Evolutionary conservation across 2,113 vertebrate species (phyloP), one percentile per base, ranked within the genome.

Genomic region (Rhizomys pruinosus): DNA sequence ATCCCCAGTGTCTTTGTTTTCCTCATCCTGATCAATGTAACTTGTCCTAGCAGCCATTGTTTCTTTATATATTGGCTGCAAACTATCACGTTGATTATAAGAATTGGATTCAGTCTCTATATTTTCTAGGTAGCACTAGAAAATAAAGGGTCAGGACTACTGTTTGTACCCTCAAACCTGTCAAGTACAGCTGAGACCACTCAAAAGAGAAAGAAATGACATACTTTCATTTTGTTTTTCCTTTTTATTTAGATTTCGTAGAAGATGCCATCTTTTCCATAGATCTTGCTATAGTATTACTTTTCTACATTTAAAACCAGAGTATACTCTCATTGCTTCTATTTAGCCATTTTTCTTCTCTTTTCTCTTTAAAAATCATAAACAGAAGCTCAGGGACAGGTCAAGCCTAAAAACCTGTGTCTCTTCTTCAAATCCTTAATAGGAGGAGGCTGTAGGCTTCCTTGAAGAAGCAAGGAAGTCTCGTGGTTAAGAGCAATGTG

Each of bases 181-280:
- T 25, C 3, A 2, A 85, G 72, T 34, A 87, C 39, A 42, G 39
- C 37, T 19, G 44, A 78, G 57, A 44, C 32, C 52, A 87, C 93
- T 89, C 64, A 42, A 82, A 64, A 76, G 17, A 79, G 44, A 71
- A 90, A 22, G 13, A 91, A 91, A n/a, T n/a, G 84, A 76, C 2
- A 69, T 29, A 22, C 27, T 79, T 81, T 77, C 61, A 8, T 10
- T 61, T 82, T 85, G 57, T 86, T 32, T 7, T 84, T 77, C 87
- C 22, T 11, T 89, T 82, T 68, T 59, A 34, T 80, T 91, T 84
- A 42, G 32, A 89, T 88, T 94, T 87, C 61, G 68, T 61, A 92
- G 69, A 79, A 71, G 85, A 47, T 79, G 59, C 44, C 87, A 57
- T 12, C 42, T 78, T 90, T 32, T 77, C 25, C 20, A 39, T 11